Conservation (phyloP, 2,113 vertebrate species). For the Erythrolamprus reginae region DNA sequence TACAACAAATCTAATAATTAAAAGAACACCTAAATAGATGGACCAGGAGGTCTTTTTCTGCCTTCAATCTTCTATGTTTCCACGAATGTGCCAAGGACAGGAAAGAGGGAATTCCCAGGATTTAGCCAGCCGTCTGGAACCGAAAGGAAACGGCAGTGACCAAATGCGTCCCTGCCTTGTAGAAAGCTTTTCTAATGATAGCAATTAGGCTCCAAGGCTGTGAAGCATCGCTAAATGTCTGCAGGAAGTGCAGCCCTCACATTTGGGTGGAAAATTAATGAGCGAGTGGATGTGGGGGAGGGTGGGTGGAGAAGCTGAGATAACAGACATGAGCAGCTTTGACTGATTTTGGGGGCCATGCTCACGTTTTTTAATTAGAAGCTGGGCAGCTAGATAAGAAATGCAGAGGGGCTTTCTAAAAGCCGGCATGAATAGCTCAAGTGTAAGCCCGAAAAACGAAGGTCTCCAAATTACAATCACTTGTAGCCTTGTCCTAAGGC, state of each 20-base stretch:
- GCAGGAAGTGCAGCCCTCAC: conserved; percentile 18
- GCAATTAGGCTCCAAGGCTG: conserved; percentile 19
- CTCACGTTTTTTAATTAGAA: conserved; percentile 44
- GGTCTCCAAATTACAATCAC: not conserved
- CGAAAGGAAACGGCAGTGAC: conserved; percentile 4
- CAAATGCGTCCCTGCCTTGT: conserved; percentile 6
- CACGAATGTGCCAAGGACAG: not conserved
- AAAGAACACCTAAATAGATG: too few species aligned
- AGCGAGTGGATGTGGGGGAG: not conserved
- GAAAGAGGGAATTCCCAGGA: not conserved
- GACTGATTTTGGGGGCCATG: conserved; percentile 19
- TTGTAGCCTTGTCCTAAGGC: not conserved
- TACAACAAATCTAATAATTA: too few species aligned
- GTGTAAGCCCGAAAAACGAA: conserved; percentile 37
- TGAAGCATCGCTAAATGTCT: conserved; percentile 22
- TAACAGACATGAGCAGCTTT: conserved; percentile 26
- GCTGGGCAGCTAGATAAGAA: conserved; percentile 28
- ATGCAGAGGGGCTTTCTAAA: conserved; percentile 15
- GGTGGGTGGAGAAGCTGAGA: conserved; percentile 23
- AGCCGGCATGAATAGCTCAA: conserved; percentile 43
- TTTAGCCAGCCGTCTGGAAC: not conserved
- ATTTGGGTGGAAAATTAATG: conserved; percentile 30
- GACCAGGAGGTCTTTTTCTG: too few species aligned
- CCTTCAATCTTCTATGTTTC: too few species aligned
- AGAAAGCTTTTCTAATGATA: conserved; percentile 25